These are phyloP conservation scores for Neosilurus hyrtlii DNA, from an alignment of 2,797 vertebrate species.

Conservation along the genomic window DNA sequence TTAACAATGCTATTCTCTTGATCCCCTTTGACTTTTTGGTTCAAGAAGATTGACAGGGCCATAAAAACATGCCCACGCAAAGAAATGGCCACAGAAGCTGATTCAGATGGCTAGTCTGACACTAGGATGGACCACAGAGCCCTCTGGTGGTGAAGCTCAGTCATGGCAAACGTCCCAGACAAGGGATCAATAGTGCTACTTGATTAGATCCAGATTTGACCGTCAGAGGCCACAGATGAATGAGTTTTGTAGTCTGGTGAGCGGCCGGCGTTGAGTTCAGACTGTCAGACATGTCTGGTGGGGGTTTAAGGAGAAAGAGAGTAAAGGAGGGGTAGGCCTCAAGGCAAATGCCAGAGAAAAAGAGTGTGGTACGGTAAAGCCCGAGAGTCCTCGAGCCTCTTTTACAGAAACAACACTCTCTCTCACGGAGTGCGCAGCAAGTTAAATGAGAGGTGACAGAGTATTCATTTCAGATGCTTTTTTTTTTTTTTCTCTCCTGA, in stretches of 20 bases:
- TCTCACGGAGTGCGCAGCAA: constrained; percentile 72
- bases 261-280: constrained; percentile 78
- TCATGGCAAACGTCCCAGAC: constrained; percentile 50
- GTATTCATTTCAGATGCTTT: constrained; percentile 79
- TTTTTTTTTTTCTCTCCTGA: constrained; percentile 52
- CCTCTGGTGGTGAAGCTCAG: constrained; percentile 68
- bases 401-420: constrained; percentile 73
- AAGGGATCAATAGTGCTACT: constrained; percentile 74
- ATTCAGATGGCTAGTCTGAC: neutral
- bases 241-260: constrained; percentile 84
- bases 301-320: constrained; percentile 61
- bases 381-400: constrained; percentile 69
- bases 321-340: constrained; percentile 64
- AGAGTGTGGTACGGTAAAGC: constrained; percentile 72
- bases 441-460: constrained; percentile 79
- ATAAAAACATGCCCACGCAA: neutral
- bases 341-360: constrained; percentile 77
- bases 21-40: too few relatives aligned
- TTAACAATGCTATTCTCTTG: neutral
- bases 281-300: constrained; percentile 81
- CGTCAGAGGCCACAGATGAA: constrained; percentile 81
- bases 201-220: constrained; percentile 86
- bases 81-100: neutral
- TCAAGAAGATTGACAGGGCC: neutral
- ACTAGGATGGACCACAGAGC: constrained; percentile 69